Percentiles rank a stretch among this genome's conserved stretches.
These are phyloP conservation scores for Uropetala carovei DNA, from an alignment of 2,888 invertebrate species.

Conservation along the genomic window DNA sequence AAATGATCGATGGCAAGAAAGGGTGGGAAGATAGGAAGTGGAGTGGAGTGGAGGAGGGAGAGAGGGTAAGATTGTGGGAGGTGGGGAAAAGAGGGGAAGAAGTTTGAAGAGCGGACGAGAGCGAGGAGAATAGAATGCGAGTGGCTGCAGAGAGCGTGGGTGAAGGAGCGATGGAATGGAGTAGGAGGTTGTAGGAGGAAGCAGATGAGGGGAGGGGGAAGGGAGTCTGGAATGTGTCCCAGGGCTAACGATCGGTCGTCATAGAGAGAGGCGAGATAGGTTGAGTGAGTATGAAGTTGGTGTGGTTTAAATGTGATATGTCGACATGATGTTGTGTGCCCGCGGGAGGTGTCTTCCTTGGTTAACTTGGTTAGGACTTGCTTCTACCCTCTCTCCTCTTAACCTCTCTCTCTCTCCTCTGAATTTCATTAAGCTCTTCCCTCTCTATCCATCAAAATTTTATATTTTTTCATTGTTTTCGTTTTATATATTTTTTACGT, in stretches of 20 bases:
- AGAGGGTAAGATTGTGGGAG: neutral
- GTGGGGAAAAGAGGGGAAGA: neutral
- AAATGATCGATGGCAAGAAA: neutral
- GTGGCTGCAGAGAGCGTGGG: neutral
- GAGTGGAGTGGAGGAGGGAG: neutral
- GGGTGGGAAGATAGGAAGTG: neutral
- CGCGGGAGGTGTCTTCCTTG: constrained; percentile 37
- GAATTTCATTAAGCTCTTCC: no score
- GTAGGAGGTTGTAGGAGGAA: neutral
- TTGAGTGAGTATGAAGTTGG: neutral
- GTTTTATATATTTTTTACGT: no score
- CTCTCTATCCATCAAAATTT: no score
- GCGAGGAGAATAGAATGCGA: no score
- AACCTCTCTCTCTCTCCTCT: no score
- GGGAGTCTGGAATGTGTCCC: constrained; percentile 23
- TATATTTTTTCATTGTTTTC: no score
- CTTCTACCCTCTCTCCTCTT: neutral
- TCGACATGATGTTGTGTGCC: constrained; percentile 12
- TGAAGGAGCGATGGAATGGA: neutral
- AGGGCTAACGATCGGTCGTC: constrained; percentile 44
- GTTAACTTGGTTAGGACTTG: constrained; percentile 4
- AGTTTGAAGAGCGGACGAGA: no score
- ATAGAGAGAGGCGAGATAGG: neutral
- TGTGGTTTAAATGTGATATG: neutral
- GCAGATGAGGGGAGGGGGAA: neutral